Base-by-base conservation (phyloP, 2,797 vertebrate species). In the Microhierax caerulescens region DNA sequence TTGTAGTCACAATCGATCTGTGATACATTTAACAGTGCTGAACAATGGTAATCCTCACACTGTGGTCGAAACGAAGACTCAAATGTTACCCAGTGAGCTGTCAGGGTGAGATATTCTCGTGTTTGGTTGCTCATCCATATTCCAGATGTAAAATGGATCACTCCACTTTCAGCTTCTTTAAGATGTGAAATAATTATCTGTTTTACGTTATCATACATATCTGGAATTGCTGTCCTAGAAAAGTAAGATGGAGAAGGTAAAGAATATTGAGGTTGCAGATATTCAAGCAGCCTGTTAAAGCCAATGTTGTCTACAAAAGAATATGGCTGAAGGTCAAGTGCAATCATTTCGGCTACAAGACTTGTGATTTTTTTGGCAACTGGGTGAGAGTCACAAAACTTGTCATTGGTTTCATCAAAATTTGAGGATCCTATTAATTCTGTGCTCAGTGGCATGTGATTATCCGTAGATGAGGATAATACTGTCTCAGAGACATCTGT, bases 331-430 rank as follows among this genome's bases (percentile, higher is more conserved):
- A 99, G 99, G 98, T 99, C 99, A 98, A 99, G 99, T 98, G 99
- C 99, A 97, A 99, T 99, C 99, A 99, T 99, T 98, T 99, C 99
- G 7, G 99, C 99, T 57, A 99, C 96, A 96, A 99, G 99, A 98
- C 98, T 99, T 88, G 99, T 99, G 91, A 99, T 99, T 98, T 99
- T 99, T 99, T 99, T 99, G 99, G 99, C 99, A 98, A 99, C 98
- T 87, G 99, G 99, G 98, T 99, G 99, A 98, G 98, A 98, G 95
- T 99, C 99, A 88, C 98, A 99, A 91, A 99, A 99, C 97, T 98
- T 99, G 84, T 99, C 98, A 88, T 85, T 96, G 95, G 93, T 98
- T 97, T 99, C 98, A n/a, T 98, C 98, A 86, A 98, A 98, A 91
- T 98, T 96, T 63, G 99, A 94, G 14, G 98, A 96, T 56, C 98